A percentile compares a stretch with the other conserved stretches of the same genome.
Conservation (phyloP, 2,797 vertebrate species). For the Sebastes nivosus region DNA sequence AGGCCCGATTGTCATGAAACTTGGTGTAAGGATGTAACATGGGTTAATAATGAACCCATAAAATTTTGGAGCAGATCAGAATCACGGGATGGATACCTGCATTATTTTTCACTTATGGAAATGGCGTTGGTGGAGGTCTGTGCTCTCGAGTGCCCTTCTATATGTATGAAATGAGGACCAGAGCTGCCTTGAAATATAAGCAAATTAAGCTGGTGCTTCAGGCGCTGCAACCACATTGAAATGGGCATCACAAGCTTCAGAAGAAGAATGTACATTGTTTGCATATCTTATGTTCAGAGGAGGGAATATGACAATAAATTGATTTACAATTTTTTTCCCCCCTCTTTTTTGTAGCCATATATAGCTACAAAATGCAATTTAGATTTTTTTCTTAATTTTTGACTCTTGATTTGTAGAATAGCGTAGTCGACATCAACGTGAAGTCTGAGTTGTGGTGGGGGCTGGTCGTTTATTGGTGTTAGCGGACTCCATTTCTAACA, state of each 20-base stretch:
- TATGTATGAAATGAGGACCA: neutral
- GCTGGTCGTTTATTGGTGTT: no score
- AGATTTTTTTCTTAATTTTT: no score
- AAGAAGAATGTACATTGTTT: neutral
- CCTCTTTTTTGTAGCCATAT: neutral
- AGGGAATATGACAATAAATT: neutral
- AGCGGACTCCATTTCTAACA: no score
- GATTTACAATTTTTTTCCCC: neutral
- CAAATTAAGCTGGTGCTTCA: neutral
- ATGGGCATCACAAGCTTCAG: neutral
- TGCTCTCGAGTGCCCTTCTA: neutral
- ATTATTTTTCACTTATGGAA: neutral
- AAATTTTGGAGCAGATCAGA: neutral
- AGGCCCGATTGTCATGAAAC: neutral
- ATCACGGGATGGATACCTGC: neutral
- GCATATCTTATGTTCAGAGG: neutral
- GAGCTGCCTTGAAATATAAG: neutral
- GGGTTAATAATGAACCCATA: neutral
- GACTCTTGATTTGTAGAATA: no score
- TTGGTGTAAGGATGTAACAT: accelerated
- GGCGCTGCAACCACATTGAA: neutral
- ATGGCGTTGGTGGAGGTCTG: neutral
- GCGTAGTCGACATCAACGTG: no score
- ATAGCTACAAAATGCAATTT: no score
- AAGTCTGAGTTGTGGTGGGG: no score